Evolutionary conservation across 2,113 vertebrate species (phyloP), one percentile per base, ranked within the genome.

Genomic region (mouse (Mus musculus)): DNA sequence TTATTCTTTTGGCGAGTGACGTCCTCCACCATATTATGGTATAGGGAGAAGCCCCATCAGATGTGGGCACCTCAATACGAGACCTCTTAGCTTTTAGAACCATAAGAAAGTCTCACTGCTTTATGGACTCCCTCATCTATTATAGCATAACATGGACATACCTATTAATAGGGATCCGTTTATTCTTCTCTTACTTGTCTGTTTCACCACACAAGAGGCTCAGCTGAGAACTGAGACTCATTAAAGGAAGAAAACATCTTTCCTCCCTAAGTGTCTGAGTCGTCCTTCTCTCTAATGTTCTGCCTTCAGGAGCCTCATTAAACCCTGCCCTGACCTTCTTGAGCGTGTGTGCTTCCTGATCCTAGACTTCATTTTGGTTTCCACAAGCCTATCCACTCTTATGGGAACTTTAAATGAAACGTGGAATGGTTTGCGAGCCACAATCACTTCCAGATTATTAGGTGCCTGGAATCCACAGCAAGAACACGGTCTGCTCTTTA

Each of bases 251-350:
- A 94, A 89, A 76, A 20, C 20, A 76, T 36, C n/a, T 33, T 76
- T 63, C 52, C 54, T 63, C 46, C 10, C 30, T 89, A 17, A 84
- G 28, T 52, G 8, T 84, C n/a, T 28, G 42, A 73, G 26, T 65
- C 59, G 77, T 19, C 52, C n/a, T 77, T 56, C 76, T 97, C 65
- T 90, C 82, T 67, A 52, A n/a, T 93, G n/a, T n/a, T 86, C 90
- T 90, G 19, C 56, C 56, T n/a, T 52, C 52, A 56, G 49, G 6
- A 81, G 56, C 22, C 52, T 90, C 19, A 16, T 52, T 52, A 92
- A 46, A 1, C 36, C 52, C 28, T 22, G 59, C 85, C 69, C 63
- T 54, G 73, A 3, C 39, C 24, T 78, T 80, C 67, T 46, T 63
- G 6, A 96, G 19, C 36, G 85, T 7, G 4, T 33, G 22, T 63